Base-by-base conservation (phyloP, 2,113 vertebrate genomes). In the Connochaetes taurinus region DNA sequence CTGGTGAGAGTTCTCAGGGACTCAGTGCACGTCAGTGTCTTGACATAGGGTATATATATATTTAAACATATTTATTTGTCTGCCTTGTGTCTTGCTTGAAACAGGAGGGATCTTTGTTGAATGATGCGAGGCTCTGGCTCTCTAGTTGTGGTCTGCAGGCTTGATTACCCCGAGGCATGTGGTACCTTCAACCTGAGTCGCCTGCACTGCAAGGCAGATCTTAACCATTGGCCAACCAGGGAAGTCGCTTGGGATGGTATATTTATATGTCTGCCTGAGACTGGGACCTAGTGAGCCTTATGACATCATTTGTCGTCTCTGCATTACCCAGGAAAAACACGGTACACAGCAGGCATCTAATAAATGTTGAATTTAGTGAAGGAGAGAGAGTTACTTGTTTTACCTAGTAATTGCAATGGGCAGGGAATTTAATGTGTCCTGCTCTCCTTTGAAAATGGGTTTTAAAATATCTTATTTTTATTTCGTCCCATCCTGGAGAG, bases 401-500 rank as follows among this genome's bases (percentile, higher is more conserved):
- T n/a, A 88, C 62, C 57, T 74, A 36, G n/a, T 23, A n/a, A 64
- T 53, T 40, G 16, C 10, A 47, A 12, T 58, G 27, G 23, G 31
- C 19, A 43, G 43, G 67, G n/a, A 52, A 87, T 62, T 84, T 78
- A 78, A 47, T 1, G 45, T 47, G 33, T 40, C 50, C 19, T 25
- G 2, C 31, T 62, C 6, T 7, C 47, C 47, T 80, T 85, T 43
- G 36, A 91, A 93, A 94, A 67, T 1, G 3, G 31, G 47, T 10
- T 86, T 87, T 25, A 50, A 95, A 57, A 45, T 71, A 13, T 94
- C 62, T 50, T 45, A 27, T 25, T 90, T 81, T 92, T 4, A 45
- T 81, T 90, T 4, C 27, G 3, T 82, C 62, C 62, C 57, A n/a
- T 60, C 83, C 31, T 97, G 92, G 92, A 81, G 84, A 87, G 76